Percentiles rank a stretch among this genome's conserved stretches.
Evolutionary conservation across 2,113 vertebrate genomes (phyloP).

Genomic region (Burhinus oedicnemus): DNA sequence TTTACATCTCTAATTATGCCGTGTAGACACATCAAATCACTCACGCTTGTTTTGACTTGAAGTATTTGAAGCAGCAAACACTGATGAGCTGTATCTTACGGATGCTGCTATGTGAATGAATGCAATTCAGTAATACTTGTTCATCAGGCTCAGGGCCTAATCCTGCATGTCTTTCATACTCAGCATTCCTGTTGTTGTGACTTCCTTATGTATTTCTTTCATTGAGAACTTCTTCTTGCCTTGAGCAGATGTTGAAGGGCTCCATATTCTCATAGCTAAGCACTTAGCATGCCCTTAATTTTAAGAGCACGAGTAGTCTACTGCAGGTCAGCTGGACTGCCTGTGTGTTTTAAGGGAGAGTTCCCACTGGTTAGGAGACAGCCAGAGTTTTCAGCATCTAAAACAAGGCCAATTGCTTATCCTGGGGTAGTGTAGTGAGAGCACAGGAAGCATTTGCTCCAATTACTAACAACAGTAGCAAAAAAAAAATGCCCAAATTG

Average conservation of each 20-base stretch:
- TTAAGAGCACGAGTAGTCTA: neutral
- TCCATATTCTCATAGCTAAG: neutral
- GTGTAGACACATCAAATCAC: slow-evolving; percentile 1
- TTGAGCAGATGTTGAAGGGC: neutral
- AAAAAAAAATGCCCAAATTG: neutral
- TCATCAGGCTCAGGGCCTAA: neutral
- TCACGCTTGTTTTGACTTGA: slow-evolving; percentile 60
- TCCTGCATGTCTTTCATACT: neutral
- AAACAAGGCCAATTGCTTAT: neutral
- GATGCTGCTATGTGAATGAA: neutral
- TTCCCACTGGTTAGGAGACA: neutral
- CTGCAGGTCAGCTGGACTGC: neutral
- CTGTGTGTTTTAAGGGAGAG: neutral
- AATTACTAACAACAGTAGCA: neutral
- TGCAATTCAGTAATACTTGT: neutral
- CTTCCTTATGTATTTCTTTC: neutral
- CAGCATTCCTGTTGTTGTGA: neutral
- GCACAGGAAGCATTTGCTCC: neutral
- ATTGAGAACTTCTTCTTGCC: neutral
- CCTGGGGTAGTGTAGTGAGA: neutral
- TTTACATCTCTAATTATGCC: slow-evolving; percentile 36
- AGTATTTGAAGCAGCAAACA: slow-evolving; percentile 13
- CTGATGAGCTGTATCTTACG: neutral
- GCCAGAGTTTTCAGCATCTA: neutral
- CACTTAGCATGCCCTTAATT: neutral